Evolutionary conservation across 1,140 invertebrate genomes (phyloP).

Genomic region (Bombyx mandarina): DNA sequence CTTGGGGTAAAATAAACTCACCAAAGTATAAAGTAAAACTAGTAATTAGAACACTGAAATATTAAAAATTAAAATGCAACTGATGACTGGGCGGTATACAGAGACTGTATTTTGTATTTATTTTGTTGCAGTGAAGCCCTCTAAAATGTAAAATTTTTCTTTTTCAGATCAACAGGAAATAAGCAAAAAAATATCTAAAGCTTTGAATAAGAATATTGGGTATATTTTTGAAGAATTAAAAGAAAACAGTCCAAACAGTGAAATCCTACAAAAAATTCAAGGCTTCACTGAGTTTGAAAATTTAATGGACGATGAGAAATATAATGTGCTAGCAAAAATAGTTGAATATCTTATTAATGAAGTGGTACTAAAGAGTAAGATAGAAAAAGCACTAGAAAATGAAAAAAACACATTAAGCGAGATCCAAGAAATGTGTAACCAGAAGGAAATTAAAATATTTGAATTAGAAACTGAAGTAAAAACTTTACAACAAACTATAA

Average conservation of each 20-base stretch:
- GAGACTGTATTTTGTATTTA: no score
- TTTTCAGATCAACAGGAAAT: constrained; percentile 16
- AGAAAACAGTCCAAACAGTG: constrained; percentile 13
- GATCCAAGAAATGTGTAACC: constrained; percentile 13
- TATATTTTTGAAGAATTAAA: constrained; percentile 17
- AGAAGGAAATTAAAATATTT: constrained; percentile 20
- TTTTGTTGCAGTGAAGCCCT: no score
- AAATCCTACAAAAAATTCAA: constrained; percentile 18
- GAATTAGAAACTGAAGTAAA: constrained; percentile 22
- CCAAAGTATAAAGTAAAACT: no score
- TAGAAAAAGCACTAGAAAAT: constrained; percentile 21
- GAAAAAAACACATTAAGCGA: constrained; percentile 16
- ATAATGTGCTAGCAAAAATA: constrained; percentile 23
- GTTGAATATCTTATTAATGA: constrained; percentile 18
- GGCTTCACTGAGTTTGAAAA: background rate
- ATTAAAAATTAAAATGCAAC: no score
- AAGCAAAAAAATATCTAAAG: constrained; percentile 2
- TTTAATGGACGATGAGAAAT: constrained; percentile 12
- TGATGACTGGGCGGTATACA: no score
- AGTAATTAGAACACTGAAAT: no score
- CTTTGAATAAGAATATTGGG: constrained; percentile 16
- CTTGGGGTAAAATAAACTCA: no score
- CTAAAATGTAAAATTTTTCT: constrained; percentile 1
- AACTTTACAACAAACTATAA: constrained; percentile 17
- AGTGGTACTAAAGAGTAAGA: constrained; percentile 14